These are phyloP conservation scores for Sepiola atlantica DNA, from an alignment of 2,888 invertebrate species.

Conservation along the genomic window DNA sequence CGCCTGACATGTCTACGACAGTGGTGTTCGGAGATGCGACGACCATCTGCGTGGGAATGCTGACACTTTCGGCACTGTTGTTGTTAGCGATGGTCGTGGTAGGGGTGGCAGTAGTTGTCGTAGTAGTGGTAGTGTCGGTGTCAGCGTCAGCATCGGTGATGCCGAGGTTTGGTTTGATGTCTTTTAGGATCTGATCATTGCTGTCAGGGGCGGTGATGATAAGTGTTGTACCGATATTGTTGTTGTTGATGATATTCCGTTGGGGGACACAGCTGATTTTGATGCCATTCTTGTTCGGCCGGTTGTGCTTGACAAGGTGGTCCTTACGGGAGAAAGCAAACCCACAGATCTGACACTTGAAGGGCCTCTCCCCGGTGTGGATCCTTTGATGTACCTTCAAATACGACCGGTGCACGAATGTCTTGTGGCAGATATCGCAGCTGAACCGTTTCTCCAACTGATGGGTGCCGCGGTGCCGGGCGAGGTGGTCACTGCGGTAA, in stretches of 20 bases:
- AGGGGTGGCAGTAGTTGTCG: background rate
- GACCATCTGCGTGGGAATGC: background rate
- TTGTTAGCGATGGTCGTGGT: background rate
- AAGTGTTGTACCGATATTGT: background rate
- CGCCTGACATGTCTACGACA: background rate
- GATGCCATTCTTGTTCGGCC: constrained; percentile 39
- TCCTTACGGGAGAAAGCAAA: constrained; percentile 38
- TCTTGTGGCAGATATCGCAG: constrained; percentile 38
- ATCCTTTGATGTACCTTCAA: constrained; percentile 37
- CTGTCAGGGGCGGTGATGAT: background rate
- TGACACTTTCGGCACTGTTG: background rate
- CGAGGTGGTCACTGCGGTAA: constrained; percentile 34
- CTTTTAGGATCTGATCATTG: background rate
- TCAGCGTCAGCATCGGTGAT: background rate
- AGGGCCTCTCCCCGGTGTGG: constrained; percentile 37
- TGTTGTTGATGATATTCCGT: constrained; percentile 33
- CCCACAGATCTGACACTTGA: constrained; percentile 36
- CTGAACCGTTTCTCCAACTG: constrained; percentile 45
- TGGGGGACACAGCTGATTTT: constrained; percentile 38
- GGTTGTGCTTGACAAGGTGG: constrained; percentile 42
- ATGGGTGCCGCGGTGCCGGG: constrained; percentile 39
- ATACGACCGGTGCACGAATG: constrained; percentile 41
- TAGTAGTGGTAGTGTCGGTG: background rate
- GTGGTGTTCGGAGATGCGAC: background rate
- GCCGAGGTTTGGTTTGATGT: background rate